Conservation (phyloP, 2,888 invertebrate species). For the Hemaris fuciformis region DNA sequence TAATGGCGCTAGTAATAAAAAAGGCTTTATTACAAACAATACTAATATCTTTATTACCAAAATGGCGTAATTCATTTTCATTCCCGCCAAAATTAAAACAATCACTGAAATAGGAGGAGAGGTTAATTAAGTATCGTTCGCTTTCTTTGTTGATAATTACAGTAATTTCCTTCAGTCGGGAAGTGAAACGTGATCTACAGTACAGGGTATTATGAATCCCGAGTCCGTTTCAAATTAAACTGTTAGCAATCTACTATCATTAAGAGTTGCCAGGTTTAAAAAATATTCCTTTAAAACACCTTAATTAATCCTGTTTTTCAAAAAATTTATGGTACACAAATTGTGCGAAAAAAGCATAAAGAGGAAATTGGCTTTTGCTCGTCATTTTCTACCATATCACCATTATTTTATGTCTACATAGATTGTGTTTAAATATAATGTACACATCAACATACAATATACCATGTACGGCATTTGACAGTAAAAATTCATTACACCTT, state of each 20-base stretch:
- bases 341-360: no score
- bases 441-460: no score
- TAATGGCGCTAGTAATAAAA: not conserved
- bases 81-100: conserved; percentile 1
- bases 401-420: no score
- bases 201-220: not conserved
- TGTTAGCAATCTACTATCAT: not conserved
- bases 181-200: not conserved
- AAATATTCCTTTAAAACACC: not conserved
- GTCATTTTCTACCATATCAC: no score
- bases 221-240: not conserved
- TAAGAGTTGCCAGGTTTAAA: not conserved
- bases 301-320: no score
- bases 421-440: no score
- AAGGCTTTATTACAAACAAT: not conserved
- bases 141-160: conserved; percentile 15
- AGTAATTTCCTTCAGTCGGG: not conserved
- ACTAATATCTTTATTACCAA: not conserved
- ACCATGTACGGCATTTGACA: no score
- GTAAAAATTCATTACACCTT: no score
- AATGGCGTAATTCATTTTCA: not conserved
- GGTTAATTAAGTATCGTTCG: not conserved
- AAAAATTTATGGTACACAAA: no score
- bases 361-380: no score
- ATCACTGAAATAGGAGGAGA: not conserved